These are phyloP conservation scores for Venustaconcha ellipsiformis DNA, from an alignment of 1,140 invertebrate genomes.

Conservation along the genomic window DNA sequence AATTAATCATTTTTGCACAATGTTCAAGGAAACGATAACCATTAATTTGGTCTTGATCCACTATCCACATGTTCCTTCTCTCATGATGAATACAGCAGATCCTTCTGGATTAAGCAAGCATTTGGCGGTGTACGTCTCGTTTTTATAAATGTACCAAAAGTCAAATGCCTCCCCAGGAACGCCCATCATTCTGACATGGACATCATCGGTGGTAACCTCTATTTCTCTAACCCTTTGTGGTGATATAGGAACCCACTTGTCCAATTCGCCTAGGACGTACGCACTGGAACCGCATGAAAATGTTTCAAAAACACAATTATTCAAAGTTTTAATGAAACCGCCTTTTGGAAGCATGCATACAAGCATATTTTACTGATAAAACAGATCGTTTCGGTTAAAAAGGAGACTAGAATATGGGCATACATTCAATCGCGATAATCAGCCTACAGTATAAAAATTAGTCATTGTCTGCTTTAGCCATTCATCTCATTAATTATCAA, in stretches of 20 bases:
- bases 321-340: neutral
- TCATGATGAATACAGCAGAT: conserved; percentile 9
- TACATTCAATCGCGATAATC: neutral
- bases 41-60: no score
- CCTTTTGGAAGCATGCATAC: neutral
- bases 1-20: no score
- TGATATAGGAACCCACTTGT: conserved; percentile 38
- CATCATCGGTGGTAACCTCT: conserved; percentile 8
- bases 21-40: no score
- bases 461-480: neutral
- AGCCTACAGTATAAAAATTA: neutral
- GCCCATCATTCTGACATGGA: conserved; percentile 17
- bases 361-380: neutral
- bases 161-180: conserved; percentile 22
- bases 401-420: neutral
- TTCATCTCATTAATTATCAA: neutral
- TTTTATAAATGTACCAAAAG: conserved; percentile 28
- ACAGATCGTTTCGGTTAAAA: neutral
- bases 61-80: no score
- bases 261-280: conserved; percentile 28
- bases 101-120: conserved; percentile 15
- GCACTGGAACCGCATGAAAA: neutral
- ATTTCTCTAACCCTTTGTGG: conserved; percentile 25
- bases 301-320: neutral
- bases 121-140: conserved; percentile 7